Evolutionary conservation across 2,113 vertebrate genomes (phyloP).

Genomic region (Aspiorhynchus laticeps): DNA sequence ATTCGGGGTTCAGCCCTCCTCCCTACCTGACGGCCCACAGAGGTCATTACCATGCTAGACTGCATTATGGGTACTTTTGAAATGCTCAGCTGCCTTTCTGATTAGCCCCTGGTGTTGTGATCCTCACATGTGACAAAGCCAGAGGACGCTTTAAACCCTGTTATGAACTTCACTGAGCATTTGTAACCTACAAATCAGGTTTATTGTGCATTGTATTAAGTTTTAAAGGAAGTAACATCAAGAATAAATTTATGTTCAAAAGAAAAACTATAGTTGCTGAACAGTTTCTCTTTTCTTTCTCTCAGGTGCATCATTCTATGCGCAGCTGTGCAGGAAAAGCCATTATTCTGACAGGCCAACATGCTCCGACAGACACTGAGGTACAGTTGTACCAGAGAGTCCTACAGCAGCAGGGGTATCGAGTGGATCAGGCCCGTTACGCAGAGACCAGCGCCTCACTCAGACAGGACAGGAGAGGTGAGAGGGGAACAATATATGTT

Average conservation of each 20-base stretch:
- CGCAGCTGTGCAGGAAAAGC: conserved; percentile 58
- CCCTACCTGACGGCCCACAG: background rate
- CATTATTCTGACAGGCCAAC: conserved; percentile 75
- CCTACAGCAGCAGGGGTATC: conserved; percentile 77
- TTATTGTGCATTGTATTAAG: background rate
- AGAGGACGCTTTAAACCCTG: background rate
- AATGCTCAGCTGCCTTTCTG: background rate
- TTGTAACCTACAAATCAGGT: background rate
- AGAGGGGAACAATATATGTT: background rate
- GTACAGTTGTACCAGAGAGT: conserved; percentile 78
- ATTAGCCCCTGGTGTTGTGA: conserved; percentile 33
- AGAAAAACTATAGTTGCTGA: background rate
- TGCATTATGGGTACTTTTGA: conserved; percentile 28
- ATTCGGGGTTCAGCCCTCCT: conserved; percentile 22
- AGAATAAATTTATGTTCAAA: background rate
- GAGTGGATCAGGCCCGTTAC: conserved; percentile 75
- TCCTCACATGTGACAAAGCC: background rate
- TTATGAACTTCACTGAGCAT: background rate
- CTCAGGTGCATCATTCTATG: conserved; percentile 67
- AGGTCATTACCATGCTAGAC: conserved; percentile 1
- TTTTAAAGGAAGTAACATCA: background rate
- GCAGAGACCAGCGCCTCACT: conserved; percentile 63
- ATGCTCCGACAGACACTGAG: conserved; percentile 65
- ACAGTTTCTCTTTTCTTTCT: background rate
- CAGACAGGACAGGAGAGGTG: conserved; percentile 51